A percentile compares a stretch with the other conserved stretches of the same genome.
phyloP scores from a whole-genome alignment of 2,888 invertebrate species.

The Nomada ruficornis region DNA sequence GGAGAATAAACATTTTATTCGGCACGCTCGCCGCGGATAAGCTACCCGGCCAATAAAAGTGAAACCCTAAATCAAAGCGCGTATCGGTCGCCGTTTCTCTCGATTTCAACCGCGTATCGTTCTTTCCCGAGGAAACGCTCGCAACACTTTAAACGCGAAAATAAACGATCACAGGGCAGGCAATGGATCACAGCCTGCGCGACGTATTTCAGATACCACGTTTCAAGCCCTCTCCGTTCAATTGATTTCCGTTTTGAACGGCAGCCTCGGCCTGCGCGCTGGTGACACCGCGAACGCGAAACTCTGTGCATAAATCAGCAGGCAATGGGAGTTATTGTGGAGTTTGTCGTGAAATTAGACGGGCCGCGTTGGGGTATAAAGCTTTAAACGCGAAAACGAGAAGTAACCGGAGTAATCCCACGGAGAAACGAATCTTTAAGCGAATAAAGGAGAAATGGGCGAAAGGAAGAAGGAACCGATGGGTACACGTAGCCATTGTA shows the following conservation, averaged over 20 bases:
- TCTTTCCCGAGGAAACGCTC: slow-evolving; percentile 2
- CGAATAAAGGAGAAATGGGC: not conserved
- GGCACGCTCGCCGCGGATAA: slow-evolving; percentile 36
- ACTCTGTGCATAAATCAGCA: not conserved
- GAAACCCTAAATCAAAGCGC: slow-evolving; percentile 56
- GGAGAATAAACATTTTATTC: slow-evolving; percentile 64
- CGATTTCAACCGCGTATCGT: slow-evolving; percentile 9
- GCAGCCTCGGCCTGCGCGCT: not conserved
- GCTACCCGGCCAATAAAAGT: slow-evolving; percentile 51
- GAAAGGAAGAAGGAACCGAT: slow-evolving; percentile 14
- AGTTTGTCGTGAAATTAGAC: not conserved
- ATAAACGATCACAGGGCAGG: slow-evolving; percentile 25
- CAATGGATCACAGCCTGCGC: slow-evolving; percentile 40
- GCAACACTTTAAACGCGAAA: not conserved
- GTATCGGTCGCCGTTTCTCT: slow-evolving; percentile 32
- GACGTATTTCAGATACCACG: slow-evolving; percentile 45
- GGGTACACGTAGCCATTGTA: slow-evolving; percentile 33
- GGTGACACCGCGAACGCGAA: not conserved
- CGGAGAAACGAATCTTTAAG: not conserved
- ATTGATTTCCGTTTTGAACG: slow-evolving; percentile 27
- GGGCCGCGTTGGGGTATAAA: not conserved
- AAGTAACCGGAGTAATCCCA: too few species aligned
- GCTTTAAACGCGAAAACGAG: not conserved
- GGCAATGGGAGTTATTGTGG: not conserved
- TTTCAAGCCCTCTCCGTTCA: not conserved